These are phyloP conservation scores for Spongilla lacustris DNA, from an alignment of 37 sponge, comb jelly and placozoan genomes.

Conservation along the genomic window DNA sequence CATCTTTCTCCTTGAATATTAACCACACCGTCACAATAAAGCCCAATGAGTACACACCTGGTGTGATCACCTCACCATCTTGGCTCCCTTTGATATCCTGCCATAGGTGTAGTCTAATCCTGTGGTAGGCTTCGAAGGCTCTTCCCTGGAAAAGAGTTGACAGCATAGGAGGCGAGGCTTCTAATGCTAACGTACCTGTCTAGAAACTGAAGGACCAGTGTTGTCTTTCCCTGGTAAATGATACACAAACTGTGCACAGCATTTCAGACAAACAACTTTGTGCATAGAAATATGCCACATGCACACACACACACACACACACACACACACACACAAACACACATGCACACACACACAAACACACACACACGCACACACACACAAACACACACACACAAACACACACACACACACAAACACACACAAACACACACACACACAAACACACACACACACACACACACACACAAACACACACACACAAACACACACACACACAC, in stretches of 20 bases:
- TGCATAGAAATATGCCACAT: neutral
- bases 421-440: no score
- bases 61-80: slow-evolving; percentile 40
- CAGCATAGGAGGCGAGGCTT: neutral
- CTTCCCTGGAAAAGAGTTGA: slow-evolving; percentile 61
- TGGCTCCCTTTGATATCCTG: slow-evolving; percentile 67
- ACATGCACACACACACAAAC: no score
- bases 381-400: no score
- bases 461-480: no score
- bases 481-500: neutral
- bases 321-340: neutral
- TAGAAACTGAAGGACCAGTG: slow-evolving; percentile 85
- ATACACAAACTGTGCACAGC: neutral
- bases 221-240: slow-evolving; percentile 82
- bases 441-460: neutral
- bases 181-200: slow-evolving; percentile 67
- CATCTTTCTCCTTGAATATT: slow-evolving; percentile 72
- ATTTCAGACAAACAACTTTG: no score
- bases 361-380: neutral
- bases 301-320: neutral
- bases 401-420: neutral
- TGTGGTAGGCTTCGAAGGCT: slow-evolving; percentile 85
- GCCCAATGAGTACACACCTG: neutral
- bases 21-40: neutral
- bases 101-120: slow-evolving; percentile 95